Evolutionary conservation across 1,140 invertebrate genomes (phyloP).

Genomic region (Trissolcus basalis): DNA sequence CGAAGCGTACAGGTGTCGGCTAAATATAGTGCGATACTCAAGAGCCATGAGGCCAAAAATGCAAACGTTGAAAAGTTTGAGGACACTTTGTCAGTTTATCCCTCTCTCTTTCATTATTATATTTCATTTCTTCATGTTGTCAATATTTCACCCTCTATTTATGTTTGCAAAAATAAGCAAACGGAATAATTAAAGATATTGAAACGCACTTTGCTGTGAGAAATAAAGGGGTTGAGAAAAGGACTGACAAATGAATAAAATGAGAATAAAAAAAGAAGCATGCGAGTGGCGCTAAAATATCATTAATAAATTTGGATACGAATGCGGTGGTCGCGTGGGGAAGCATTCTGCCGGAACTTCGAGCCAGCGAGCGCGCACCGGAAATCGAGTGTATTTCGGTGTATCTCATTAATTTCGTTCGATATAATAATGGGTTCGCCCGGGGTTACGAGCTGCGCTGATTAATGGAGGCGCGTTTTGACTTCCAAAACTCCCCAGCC

Average conservation of each 20-base stretch:
- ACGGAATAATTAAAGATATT: no score
- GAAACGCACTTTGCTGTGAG: not conserved
- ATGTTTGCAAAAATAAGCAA: no score
- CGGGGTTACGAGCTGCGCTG: slow-evolving; percentile 60
- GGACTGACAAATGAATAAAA: not conserved
- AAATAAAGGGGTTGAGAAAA: not conserved
- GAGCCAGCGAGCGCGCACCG: slow-evolving; percentile 58
- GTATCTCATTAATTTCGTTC: slow-evolving; percentile 77
- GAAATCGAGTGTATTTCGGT: slow-evolving; percentile 76
- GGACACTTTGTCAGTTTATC: slow-evolving; percentile 29
- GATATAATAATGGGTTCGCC: slow-evolving; percentile 73
- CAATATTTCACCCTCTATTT: no score
- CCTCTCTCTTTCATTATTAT: slow-evolving; percentile 5
- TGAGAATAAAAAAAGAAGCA: slow-evolving; percentile 12
- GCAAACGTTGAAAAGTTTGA: slow-evolving; percentile 41
- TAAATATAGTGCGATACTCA: slow-evolving; percentile 52
- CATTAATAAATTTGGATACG: slow-evolving; percentile 24
- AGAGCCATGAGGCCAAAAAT: slow-evolving; percentile 33
- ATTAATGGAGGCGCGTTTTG: slow-evolving; percentile 74
- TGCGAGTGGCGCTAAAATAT: slow-evolving; percentile 19
- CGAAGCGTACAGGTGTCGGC: slow-evolving; percentile 58
- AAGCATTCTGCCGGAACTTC: slow-evolving; percentile 63
- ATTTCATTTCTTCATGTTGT: not conserved
- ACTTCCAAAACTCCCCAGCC: slow-evolving; percentile 62
- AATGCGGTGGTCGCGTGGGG: slow-evolving; percentile 36